phyloP scores from a whole-genome alignment of 2,797 vertebrate species.

The Pipistrellus kuhlii region DNA sequence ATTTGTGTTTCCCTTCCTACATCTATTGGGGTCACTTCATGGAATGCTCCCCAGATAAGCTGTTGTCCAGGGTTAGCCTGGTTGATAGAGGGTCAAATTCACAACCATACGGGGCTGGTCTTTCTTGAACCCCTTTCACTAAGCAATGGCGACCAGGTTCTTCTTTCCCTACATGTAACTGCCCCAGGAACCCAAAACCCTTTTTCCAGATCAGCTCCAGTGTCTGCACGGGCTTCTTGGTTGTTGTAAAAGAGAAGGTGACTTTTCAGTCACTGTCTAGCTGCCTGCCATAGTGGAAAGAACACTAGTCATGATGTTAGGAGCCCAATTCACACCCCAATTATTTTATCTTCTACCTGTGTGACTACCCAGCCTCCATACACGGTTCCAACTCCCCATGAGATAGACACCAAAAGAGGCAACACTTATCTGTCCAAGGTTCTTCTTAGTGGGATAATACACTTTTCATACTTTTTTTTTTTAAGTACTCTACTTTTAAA shows the following conservation, averaged over 20 bases:
- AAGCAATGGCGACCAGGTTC: neutral
- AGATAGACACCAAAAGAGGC: neutral
- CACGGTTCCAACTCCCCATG: neutral
- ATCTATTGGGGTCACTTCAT: neutral
- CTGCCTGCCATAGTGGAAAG: conserved; percentile 7
- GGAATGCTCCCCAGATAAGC: neutral
- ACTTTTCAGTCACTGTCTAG: neutral
- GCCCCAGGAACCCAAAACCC: neutral
- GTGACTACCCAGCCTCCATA: neutral
- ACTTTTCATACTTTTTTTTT: neutral
- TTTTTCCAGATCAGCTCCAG: neutral
- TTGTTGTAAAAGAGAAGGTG: neutral
- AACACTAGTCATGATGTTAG: neutral
- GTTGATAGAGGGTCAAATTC: neutral
- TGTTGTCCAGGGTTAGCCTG: neutral
- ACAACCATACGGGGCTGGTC: neutral
- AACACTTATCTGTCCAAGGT: neutral
- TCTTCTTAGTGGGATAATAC: neutral
- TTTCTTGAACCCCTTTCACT: neutral
- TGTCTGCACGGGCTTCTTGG: neutral
- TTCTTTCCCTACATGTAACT: neutral
- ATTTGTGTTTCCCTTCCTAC: neutral
- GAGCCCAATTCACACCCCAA: neutral
- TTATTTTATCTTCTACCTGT: neutral
- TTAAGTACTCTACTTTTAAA: neutral